phyloP scores from a whole-genome alignment of 1,140 invertebrate species.

The Dendrolimus kikuchii region DNA sequence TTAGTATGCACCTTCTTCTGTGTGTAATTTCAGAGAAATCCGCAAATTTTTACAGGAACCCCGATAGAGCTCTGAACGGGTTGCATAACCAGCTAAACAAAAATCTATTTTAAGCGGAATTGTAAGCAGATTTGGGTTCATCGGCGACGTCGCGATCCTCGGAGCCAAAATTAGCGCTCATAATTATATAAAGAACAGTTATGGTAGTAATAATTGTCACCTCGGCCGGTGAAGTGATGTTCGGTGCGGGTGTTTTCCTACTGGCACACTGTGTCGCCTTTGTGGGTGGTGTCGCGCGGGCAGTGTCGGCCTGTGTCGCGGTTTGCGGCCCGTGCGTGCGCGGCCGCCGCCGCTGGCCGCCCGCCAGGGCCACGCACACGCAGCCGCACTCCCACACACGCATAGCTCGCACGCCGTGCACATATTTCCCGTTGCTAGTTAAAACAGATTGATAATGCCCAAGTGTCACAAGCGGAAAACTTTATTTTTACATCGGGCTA shows the following conservation, averaged over 20 bases:
- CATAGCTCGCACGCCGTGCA: conserved; percentile 17
- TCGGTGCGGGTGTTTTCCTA: conserved; percentile 13
- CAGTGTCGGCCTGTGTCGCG: background rate
- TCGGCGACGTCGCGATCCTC: conserved; percentile 31
- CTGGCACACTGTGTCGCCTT: conserved; percentile 4
- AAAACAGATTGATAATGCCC: conserved; percentile 64
- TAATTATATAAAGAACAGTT: conserved; percentile 38
- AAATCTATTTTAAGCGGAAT: conserved; percentile 31
- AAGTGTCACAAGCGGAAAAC: conserved; percentile 54
- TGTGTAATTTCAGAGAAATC: too few relatives aligned
- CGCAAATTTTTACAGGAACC: background rate
- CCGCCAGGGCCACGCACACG: conserved; percentile 17
- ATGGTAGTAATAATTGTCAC: conserved; percentile 57
- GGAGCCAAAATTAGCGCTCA: conserved; percentile 41
- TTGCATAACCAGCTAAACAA: conserved; percentile 34
- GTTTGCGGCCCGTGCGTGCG: conserved; percentile 7
- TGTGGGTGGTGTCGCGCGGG: background rate
- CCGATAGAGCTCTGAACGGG: conserved; percentile 20
- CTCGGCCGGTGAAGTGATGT: conserved; percentile 12
- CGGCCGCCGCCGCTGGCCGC: conserved; percentile 29
- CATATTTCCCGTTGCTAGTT: conserved; percentile 51
- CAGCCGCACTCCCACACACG: conserved; percentile 20
- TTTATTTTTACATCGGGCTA: conserved; percentile 47
- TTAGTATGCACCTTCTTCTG: too few relatives aligned
- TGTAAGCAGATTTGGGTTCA: conserved; percentile 12